Base-by-base conservation (phyloP, 2,113 vertebrate species). In the Urocitellus parryii region DNA sequence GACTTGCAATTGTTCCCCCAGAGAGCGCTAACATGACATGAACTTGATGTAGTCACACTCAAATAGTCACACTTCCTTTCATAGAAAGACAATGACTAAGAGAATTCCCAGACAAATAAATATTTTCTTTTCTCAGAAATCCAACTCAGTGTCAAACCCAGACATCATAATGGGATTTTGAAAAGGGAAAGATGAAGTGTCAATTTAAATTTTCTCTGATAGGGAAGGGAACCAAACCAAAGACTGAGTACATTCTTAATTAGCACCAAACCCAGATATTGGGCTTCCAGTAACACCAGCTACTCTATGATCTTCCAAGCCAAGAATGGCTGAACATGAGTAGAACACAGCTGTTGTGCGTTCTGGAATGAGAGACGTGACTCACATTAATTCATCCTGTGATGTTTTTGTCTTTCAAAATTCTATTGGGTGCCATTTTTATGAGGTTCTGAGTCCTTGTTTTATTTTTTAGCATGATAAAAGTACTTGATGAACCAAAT, bases 91-190 rank as follows among this genome's bases (percentile, higher is more conserved):
- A 32, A 63, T 96, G 93, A 95, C 67, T 91, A 95, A 96, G 76
- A 89, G 18, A 82, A 70, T 91, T 96, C 86, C 93, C 85, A 98
- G 73, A 95, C 39, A 95, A 94, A 95, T n/a, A 94, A 82, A 92
- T 92, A 8, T 95, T 95, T 56, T 91, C 48, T 94, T 86, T 96
- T 78, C 61, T 79, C 91, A 48, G 61, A 84, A 97, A 25, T 63
- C 20, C 67, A 95, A 84, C 37, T 58, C n/a, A 61, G 12, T 72
- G 68, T 94, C 63, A 90, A 94, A 86, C 17, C 27, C 63, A 96
- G 17, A 0, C 37, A 20, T 65, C 29, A 18, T 67, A 56, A 39
- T 84, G 25, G 85, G 70, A 86, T 72, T 84, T 13, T 85, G 80
- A 77, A 96, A 96, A 82, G 10, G 24, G 12, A 42, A 70, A 92